Evolutionary conservation across 2,888 invertebrate genomes (phyloP), one percentile per base, ranked within the genome.

Genomic region (Eupithecia vulgata): DNA sequence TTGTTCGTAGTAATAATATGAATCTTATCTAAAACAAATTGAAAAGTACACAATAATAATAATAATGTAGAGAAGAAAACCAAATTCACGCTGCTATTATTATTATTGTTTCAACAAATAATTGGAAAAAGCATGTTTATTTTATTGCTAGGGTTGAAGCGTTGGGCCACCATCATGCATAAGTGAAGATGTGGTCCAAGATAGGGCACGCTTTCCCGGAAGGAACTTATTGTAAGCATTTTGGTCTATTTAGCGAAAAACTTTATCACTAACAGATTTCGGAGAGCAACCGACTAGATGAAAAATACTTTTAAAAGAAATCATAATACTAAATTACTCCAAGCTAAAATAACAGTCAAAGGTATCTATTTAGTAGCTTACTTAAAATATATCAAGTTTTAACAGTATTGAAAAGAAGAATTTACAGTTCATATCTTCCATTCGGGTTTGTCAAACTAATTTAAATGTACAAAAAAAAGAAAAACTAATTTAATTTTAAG

Each of bases 261-360:
- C 48, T n/a, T n/a, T 48, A 48, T 48, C 48, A 61, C 34, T 34
- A 15, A 61, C 15, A 61, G 17, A 61, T 34, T 34, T 61, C 61
- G 61, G 61, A 59, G 7, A 30, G 59, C 59, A 30, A 34, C 61
- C 61, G 61, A 61, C 61, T 61, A 61, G 61, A 61, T 34, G 34
- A 17, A 7, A 59, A 61, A 61, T 61, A 61, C 61, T 61, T 34
- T n/a, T 13, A 61, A 7, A 8, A 34, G 34, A 34, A 6, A 61
- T n/a, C n/a, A n/a, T 34, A 34, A 61, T 61, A 61, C 61, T 61
- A 17, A 21, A 4, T 57, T 25, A 57, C 57, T 57, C 15, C 8
- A 52, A 52, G 48, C 10, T 52, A 52, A 21, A 52, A 21, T 52
- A 52, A 52, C 48, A 52, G 48, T 52, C 48, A 57, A 57, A 57